Evolutionary conservation across 1,140 invertebrate genomes (phyloP).

Genomic region (Diachasmimorpha longicaudata): DNA sequence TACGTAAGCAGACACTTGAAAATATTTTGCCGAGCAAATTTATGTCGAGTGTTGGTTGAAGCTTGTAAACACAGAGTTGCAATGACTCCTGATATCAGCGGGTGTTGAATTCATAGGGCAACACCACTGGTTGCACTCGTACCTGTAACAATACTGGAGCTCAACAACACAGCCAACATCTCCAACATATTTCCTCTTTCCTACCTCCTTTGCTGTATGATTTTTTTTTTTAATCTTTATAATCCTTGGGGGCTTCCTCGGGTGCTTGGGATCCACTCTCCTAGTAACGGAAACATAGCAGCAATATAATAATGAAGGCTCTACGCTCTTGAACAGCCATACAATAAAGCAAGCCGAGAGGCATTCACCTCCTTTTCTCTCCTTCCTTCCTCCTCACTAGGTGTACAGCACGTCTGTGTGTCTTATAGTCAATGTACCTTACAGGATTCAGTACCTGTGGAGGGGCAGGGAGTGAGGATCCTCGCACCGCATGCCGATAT

Average conservation of each 20-base stretch:
- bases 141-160: neutral
- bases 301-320: conserved; percentile 15
- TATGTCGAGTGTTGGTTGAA: neutral
- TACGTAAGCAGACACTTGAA: neutral
- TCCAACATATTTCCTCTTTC: neutral
- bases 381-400: neutral
- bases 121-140: neutral
- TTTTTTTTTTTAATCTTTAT: neutral
- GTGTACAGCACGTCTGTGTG: neutral
- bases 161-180: conserved; percentile 4
- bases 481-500: conserved; percentile 16
- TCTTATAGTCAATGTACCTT: conserved; percentile 1
- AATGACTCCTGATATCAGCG: neutral
- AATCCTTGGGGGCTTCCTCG: conserved; percentile 1
- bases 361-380: conserved; percentile 21
- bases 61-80: neutral
- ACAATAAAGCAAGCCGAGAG: conserved; percentile 17
- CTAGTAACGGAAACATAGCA: conserved; percentile 12
- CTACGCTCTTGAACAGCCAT: neutral
- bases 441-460: neutral
- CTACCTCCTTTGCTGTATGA: neutral
- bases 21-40: neutral
- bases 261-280: conserved; percentile 2
- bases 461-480: neutral
- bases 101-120: neutral